Base-by-base conservation (phyloP, 2,113 vertebrate species). In the Oryzias javanicus region DNA sequence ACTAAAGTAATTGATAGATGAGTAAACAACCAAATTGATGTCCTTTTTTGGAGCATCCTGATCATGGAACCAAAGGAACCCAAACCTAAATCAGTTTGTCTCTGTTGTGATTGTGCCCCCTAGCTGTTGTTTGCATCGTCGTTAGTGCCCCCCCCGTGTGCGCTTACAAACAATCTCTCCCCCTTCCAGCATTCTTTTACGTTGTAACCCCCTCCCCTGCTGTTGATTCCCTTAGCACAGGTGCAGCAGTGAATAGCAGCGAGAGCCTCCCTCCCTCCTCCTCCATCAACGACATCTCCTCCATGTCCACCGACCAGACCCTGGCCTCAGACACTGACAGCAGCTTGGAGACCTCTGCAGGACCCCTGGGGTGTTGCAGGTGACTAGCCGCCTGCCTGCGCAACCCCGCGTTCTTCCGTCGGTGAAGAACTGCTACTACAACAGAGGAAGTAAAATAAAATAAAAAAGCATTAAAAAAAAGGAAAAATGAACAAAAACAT, bases 351-450 rank as follows among this genome's bases (percentile, higher is more conserved):
- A 95, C 97, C 88, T 97, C 97, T 70, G 94, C 95, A 5, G 97
- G 97, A 92, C 95, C 97, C 83, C 93, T 99, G 78, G 96, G 96
- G 92, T 99, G 97, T 92, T 99, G 97, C 95, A 99, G 97, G 96
- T 98, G 97, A 99, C 97, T 98, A 98, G 95, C 97, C 90, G 97
- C 96, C 96, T 98, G 96, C 95, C 94, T 99, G 92, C 94, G 97
- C 91, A 98, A 97, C 94, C 96, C 96, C 79, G 87, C 93, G 86
- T 99, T 98, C 95, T 99, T 99, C 93, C 94, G 95, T 90, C 93
- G 95, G 90, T 99, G 94, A 99, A 86, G 83, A 74, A 78, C 64
- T 49, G 72, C 60, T 76, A 72, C 60, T 76, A 72, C 16, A 77
- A 91, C 89, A 76, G 58, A 50, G 52, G 15, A 57, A 35, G 35